Percentiles rank a stretch among this genome's conserved stretches.
These are phyloP conservation scores for Galbula dea DNA, from an alignment of 2,113 vertebrate species.

Conservation along the genomic window DNA sequence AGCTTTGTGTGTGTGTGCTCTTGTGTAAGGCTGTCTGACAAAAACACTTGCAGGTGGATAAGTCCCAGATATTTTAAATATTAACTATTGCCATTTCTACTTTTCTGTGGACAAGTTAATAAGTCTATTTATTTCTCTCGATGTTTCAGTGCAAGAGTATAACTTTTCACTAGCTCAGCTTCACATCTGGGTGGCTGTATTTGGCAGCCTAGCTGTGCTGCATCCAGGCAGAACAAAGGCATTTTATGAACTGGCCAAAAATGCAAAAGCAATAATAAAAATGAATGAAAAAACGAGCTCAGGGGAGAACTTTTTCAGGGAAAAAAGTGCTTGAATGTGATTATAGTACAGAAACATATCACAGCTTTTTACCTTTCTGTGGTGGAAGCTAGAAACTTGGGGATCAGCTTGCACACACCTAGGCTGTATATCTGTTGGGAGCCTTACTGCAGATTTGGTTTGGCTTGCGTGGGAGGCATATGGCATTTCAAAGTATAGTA, in stretches of 20 bases:
- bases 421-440: background rate
- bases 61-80: background rate
- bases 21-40: background rate
- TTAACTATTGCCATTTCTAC: background rate
- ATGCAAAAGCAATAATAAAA: background rate
- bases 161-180: background rate
- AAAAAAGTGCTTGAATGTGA: background rate
- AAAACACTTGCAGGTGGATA: background rate
- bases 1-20: background rate
- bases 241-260: background rate
- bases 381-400: background rate
- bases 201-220: background rate
- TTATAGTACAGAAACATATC: background rate
- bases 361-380: background rate
- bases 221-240: background rate
- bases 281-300: background rate
- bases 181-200: background rate
- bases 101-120: background rate
- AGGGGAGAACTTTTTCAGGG: background rate
- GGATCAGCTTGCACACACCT: background rate
- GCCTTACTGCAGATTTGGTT: background rate
- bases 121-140: background rate
- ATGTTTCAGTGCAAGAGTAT: background rate
- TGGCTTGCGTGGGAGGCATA: background rate
- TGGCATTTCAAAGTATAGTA: background rate